Percentiles rank a stretch among this genome's conserved stretches.
phyloP scores from a whole-genome alignment of 30 jellyfish, hydroid and myxozoan genomes.

The Aurelia sp. region DNA sequence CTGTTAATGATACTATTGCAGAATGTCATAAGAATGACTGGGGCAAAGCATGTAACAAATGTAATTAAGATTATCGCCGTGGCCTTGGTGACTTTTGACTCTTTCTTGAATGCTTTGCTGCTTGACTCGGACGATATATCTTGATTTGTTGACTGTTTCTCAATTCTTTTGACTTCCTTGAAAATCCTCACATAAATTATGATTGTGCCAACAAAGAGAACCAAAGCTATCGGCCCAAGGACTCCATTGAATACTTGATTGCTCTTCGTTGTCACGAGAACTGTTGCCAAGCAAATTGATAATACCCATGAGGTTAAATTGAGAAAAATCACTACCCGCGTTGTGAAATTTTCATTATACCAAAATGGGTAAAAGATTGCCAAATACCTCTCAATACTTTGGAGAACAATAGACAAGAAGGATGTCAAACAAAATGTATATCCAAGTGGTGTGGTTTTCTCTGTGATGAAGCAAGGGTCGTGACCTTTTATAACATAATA shows the following conservation, averaged over 20 bases:
- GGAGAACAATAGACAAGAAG: conserved; percentile 3
- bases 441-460: conserved; percentile 35
- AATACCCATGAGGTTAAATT: not conserved
- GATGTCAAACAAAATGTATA: conserved; percentile 42
- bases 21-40: not conserved
- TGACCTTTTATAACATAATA: not conserved
- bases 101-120: not conserved
- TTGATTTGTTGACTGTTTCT: not conserved
- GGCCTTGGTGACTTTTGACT: not conserved
- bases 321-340: not conserved
- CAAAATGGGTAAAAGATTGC: conserved; percentile 20
- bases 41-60: conserved; percentile 3
- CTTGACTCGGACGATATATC: not conserved
- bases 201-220: not conserved
- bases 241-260: not conserved
- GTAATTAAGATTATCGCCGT: not conserved
- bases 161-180: not conserved
- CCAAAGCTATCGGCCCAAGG: not conserved
- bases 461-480: conserved; percentile 52
- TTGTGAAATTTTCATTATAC: not conserved
- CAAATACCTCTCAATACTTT: conserved; percentile 3
- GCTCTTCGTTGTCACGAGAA: not conserved
- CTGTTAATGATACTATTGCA: not conserved
- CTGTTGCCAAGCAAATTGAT: not conserved
- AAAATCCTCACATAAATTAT: not conserved